Base-by-base conservation (phyloP, 2,113 vertebrate genomes). In the Pholis gunnellus region DNA sequence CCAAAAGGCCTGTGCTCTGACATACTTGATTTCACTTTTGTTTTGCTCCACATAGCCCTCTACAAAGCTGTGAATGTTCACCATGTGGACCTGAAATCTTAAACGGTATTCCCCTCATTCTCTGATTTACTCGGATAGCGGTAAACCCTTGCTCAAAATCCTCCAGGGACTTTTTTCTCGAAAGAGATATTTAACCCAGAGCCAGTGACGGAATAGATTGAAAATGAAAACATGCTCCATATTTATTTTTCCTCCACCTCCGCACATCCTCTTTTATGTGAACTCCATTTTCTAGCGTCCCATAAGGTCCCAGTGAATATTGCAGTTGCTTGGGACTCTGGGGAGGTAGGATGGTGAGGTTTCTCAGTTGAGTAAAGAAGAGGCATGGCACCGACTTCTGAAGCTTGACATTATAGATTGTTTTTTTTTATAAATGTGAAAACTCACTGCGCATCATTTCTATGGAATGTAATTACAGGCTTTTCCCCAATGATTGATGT, bases 1-100 rank as follows among this genome's bases (percentile, higher is more conserved):
- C 69, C 72, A 72, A 84, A 70, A 75, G 73, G 68, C 56, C 79
- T 73, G 27, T 5, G 27, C 40, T 59, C 64, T 78, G 75, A 73
- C 36, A 48, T 61, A 38, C 38, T 83, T 72, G 8, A 78, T 75
- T 76, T 73, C 20, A 10, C 22, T 22, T 59, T 48, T 36, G 34
- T 73, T 78, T 71, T 69, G 22, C n/a, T 86, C 34, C 4, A 2
- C 15, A 25, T 3, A 72, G 67, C 56, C 75, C 42, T 68, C 18
- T 81, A 68, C 63, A 68, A 86, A 72, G 46, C 38, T 59, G 72
- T 64, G 70, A 85, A 80, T 87, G 83, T 84, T 89, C 72, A 59
- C 80, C 78, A 88, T 78, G 72, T 89, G 90, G 82, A 57, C 0
- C n/a, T 79, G 78, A 83, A 79, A 84, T 86, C 63, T 27, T 74